Percentiles rank a stretch among this genome's conserved stretches.
phyloP scores from a whole-genome alignment of 1,140 invertebrate species.

The Macrobrachium rosenbergii region DNA sequence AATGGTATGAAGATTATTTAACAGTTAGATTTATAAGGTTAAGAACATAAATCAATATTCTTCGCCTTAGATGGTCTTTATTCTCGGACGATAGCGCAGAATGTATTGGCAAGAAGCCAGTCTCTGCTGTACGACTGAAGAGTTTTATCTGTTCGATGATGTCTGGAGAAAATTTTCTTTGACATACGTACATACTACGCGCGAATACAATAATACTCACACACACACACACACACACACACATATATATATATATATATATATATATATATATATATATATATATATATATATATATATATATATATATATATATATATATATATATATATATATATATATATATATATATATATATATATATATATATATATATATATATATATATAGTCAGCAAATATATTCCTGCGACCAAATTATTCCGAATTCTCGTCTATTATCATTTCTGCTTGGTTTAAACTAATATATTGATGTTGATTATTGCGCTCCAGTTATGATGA shows the following conservation, averaged over 20 bases:
- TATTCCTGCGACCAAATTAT: too few relatives aligned
- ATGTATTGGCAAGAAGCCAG: not conserved
- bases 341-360: slow-evolving; percentile 7
- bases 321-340: slow-evolving; percentile 8
- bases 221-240: slow-evolving; percentile 12
- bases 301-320: slow-evolving; percentile 25
- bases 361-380: slow-evolving; percentile 34
- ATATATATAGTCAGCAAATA: too few relatives aligned
- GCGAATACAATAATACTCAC: slow-evolving; percentile 10
- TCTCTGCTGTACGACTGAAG: not conserved
- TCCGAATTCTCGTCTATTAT: too few relatives aligned
- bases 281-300: too few relatives aligned
- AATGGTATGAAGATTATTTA: too few relatives aligned
- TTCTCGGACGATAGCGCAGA: not conserved
- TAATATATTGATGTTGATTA: too few relatives aligned
- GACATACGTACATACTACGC: slow-evolving; percentile 16
- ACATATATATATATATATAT: slow-evolving; percentile 30
- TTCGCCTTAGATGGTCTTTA: too few relatives aligned
- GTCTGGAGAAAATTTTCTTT: not conserved
- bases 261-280: slow-evolving; percentile 32
- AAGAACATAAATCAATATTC: too few relatives aligned
- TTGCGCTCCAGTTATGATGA: too few relatives aligned
- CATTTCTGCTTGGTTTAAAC: too few relatives aligned
- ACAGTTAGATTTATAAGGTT: too few relatives aligned
- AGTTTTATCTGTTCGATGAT: not conserved